Conservation (phyloP, 1,140 invertebrate species). For the Achatina immaculata region DNA sequence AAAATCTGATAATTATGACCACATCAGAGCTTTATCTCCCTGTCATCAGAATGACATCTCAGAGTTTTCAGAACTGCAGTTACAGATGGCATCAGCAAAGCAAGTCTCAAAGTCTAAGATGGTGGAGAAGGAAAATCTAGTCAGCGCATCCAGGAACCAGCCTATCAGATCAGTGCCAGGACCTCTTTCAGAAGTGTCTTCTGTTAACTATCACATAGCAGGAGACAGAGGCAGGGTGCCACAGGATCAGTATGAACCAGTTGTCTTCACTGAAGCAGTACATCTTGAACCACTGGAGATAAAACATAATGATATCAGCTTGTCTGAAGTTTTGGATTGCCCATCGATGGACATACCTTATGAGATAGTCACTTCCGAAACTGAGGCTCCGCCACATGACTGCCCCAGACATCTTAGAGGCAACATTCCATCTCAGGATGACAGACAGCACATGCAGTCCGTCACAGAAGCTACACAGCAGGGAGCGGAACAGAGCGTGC, state of each 20-base stretch:
- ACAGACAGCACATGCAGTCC: too few species aligned
- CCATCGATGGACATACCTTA: too few species aligned
- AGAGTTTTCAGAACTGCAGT: neutral
- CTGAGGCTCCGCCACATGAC: too few species aligned
- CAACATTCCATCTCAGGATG: too few species aligned
- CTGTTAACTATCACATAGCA: too few species aligned
- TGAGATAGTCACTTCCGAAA: too few species aligned
- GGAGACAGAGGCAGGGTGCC: neutral
- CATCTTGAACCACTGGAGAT: neutral
- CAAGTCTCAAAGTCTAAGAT: neutral
- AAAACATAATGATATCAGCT: too few species aligned
- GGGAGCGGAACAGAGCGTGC: too few species aligned
- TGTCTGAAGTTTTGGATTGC: too few species aligned
- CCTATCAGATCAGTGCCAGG: neutral
- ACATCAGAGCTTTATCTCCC: neutral
- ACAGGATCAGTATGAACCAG: neutral
- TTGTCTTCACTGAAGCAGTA: neutral
- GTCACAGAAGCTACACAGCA: too few species aligned
- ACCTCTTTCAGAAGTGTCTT: neutral
- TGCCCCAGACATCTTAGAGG: too few species aligned
- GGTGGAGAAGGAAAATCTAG: neutral
- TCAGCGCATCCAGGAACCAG: neutral
- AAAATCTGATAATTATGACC: too few species aligned
- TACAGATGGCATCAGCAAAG: neutral
- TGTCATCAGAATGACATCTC: neutral